A percentile compares a stretch with the other conserved stretches of the same genome.
These are phyloP conservation scores for Napeogenes sylphis DNA, from an alignment of 2,888 invertebrate species.

Conservation along the genomic window DNA sequence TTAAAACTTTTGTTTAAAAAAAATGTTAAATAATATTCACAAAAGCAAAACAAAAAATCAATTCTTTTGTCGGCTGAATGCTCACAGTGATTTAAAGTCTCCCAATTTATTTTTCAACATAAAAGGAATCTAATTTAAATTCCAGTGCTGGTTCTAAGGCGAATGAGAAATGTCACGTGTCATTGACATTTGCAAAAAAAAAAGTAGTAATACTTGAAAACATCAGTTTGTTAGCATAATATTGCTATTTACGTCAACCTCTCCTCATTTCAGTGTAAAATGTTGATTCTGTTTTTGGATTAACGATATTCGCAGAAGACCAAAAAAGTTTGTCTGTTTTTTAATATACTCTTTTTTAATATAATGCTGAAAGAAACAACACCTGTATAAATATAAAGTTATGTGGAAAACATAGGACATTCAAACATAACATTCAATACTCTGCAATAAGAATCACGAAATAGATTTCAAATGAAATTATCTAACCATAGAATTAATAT, in stretches of 20 bases:
- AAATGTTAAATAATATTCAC: too few species aligned
- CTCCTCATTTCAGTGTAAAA: slow-evolving; percentile 25
- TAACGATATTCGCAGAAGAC: neutral
- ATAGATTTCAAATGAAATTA: too few species aligned
- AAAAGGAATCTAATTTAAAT: slow-evolving; percentile 16
- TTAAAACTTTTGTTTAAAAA: too few species aligned
- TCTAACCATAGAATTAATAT: too few species aligned
- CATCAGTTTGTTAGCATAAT: slow-evolving; percentile 29
- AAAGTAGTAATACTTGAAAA: slow-evolving; percentile 7
- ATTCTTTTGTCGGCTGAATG: neutral
- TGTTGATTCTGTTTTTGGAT: slow-evolving; percentile 8
- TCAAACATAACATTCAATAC: too few species aligned
- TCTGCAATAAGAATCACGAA: too few species aligned
- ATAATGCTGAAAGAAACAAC: too few species aligned
- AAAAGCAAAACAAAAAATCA: neutral
- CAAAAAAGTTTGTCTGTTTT: too few species aligned
- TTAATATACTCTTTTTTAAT: too few species aligned
- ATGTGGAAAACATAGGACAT: too few species aligned
- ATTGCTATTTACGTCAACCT: slow-evolving; percentile 25
- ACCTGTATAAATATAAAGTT: too few species aligned
- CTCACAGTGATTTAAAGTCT: neutral
- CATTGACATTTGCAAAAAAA: slow-evolving; percentile 31
- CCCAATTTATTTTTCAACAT: slow-evolving; percentile 4
- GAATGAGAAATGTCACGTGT: slow-evolving; percentile 31
- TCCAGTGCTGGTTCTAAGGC: slow-evolving; percentile 17